Evolutionary conservation across 1,140 invertebrate species (phyloP).

Genomic region (Argopecten irradians): DNA sequence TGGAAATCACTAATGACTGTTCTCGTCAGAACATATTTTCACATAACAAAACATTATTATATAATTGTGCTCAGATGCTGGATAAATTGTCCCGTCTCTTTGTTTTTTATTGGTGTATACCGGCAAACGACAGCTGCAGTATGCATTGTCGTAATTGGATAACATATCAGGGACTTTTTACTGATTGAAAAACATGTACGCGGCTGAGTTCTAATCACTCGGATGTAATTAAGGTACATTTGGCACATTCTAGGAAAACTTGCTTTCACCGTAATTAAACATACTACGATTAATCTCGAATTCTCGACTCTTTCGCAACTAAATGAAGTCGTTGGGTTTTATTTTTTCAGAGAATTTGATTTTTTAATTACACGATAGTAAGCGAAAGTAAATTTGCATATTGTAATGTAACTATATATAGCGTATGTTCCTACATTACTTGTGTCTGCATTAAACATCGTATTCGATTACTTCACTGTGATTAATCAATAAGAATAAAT

Average conservation of each 20-base stretch:
- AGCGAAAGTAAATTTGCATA: background rate
- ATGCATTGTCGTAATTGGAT: background rate
- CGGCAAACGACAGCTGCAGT: background rate
- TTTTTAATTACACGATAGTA: background rate
- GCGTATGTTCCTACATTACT: background rate
- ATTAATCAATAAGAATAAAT: background rate
- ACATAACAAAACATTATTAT: background rate
- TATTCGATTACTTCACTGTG: background rate
- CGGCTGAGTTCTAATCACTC: background rate
- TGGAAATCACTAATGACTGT: background rate
- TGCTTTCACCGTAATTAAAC: background rate
- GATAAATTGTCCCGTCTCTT: background rate
- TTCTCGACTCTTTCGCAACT: background rate
- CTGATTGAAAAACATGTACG: conserved; percentile 15
- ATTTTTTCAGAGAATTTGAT: background rate
- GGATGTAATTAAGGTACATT: background rate
- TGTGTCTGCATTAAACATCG: background rate
- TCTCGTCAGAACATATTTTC: background rate
- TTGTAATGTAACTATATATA: background rate
- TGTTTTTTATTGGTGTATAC: background rate
- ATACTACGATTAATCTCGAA: background rate
- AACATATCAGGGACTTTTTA: background rate
- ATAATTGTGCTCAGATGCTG: background rate
- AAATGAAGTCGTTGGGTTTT: background rate
- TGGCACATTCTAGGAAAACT: background rate